Evolutionary conservation across 2,888 invertebrate genomes (phyloP), one percentile per base, ranked within the genome.

Genomic region (Hirudinaria manillensis): DNA sequence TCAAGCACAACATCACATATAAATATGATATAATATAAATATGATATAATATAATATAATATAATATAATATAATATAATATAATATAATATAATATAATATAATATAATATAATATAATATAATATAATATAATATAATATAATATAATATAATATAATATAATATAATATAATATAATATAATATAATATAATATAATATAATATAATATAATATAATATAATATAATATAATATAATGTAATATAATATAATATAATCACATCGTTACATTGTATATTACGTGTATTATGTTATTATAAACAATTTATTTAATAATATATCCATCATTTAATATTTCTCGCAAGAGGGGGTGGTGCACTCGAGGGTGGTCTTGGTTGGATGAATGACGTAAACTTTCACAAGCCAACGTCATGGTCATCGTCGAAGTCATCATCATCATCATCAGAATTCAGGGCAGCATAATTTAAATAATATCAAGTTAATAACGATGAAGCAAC

Each of bases 31-130:
- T 53, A 53, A 53, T 53, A 53, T 53, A 53, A 53, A 53, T 61
- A 61, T 61, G 61, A 61, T 61, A 53, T 53, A 53, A 53, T 53
- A 53, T 53, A 21, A 53, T 53, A 53, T 53, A 53, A 53, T 53
- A 53, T 53, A 21, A 53, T 53, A 53, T 53, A 53, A 53, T 53
- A 53, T 53, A 21, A 53, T 53, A 53, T 53, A 21, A 53, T 53
- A 53, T 53, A 53, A 53, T 53, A 53, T 53, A 53, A 53, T 53
- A 53, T 53, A 53, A 53, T 53, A 53, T 53, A 21, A 53, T 53
- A 53, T 53, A 53, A 53, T 53, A 53, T 53, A 21, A 53, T 16
- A 16, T 16, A 16, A 53, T 53, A 53, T 53, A 53, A 53, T 53
- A 53, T 53, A 53, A 53, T 53, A 53, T 53, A 53, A 53, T 53